Evolutionary conservation across 2,113 vertebrate genomes (phyloP).

Genomic region (Potamarius usumacintae): DNA sequence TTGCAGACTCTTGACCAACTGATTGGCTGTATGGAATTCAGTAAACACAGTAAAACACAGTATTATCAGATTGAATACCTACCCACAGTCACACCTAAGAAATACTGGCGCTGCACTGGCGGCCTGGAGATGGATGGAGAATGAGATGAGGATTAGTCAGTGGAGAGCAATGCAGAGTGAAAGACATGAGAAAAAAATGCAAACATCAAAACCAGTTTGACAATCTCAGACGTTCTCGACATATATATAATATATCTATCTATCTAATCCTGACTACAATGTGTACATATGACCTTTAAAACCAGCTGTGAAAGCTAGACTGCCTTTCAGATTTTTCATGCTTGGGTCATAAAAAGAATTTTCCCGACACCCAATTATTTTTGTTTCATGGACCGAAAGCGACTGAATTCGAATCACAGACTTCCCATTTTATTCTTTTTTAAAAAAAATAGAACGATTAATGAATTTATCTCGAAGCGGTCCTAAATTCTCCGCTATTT

Average conservation of each 20-base stretch:
- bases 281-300: constrained; percentile 5
- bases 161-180: constrained; percentile 43
- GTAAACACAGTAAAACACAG: neutral
- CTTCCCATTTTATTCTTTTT: too few species aligned
- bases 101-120: constrained; percentile 75
- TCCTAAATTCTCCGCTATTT: too few species aligned
- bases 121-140: constrained; percentile 76
- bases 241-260: too few species aligned
- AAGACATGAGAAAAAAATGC: constrained; percentile 53
- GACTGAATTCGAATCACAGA: too few species aligned
- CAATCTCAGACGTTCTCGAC: neutral
- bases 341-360: too few species aligned
- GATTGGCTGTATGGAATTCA: neutral
- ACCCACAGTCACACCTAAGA: constrained; percentile 75
- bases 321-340: too few species aligned
- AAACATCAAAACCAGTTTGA: constrained; percentile 65
- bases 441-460: too few species aligned
- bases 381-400: too few species aligned
- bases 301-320: neutral
- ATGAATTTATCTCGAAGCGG: too few species aligned
- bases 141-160: constrained; percentile 76
- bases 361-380: too few species aligned
- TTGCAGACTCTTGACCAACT: neutral
- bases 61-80: constrained; percentile 58
- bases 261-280: neutral